A percentile compares a stretch with the other conserved stretches of the same genome.
phyloP scores from a whole-genome alignment of 2,113 vertebrate genomes.

The Aegotheles bennettii region DNA sequence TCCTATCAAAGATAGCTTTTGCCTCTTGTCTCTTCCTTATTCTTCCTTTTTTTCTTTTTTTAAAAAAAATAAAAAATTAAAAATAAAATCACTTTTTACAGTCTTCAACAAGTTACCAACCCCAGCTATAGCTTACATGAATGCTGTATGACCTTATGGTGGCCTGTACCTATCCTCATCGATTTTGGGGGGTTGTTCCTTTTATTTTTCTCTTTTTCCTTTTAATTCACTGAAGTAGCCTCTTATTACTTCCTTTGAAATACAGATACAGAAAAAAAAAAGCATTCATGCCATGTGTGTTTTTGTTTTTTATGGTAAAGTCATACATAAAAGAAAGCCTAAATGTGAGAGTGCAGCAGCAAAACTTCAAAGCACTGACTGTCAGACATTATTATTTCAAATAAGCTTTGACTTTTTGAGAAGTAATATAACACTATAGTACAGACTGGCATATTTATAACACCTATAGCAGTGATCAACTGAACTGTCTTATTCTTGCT shows the following conservation, averaged over 20 bases:
- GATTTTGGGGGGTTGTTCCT: neutral
- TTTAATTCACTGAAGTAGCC: constrained; percentile 54
- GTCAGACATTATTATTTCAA: constrained; percentile 74
- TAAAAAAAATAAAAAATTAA: neutral
- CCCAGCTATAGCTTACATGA: neutral
- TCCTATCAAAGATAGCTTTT: constrained; percentile 69
- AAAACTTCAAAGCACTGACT: constrained; percentile 70
- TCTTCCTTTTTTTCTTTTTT: neutral
- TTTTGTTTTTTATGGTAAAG: constrained; percentile 60
- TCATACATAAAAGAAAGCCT: constrained; percentile 71
- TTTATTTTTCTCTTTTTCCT: neutral
- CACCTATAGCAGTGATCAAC: constrained; percentile 53
- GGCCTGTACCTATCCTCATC: neutral
- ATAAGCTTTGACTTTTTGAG: constrained; percentile 69
- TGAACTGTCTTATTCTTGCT: constrained; percentile 51
- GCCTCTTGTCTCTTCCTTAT: neutral
- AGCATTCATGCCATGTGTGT: constrained; percentile 24
- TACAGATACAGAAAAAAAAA: neutral
- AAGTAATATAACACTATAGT: constrained; percentile 62
- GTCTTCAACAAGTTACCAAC: constrained; percentile 32
- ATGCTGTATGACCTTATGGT: constrained; percentile 16
- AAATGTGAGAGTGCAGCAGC: constrained; percentile 61
- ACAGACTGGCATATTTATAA: constrained; percentile 67
- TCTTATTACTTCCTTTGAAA: constrained; percentile 60
- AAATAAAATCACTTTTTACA: neutral